These are phyloP conservation scores for Chelonus formosanus DNA, from an alignment of 2,888 invertebrate genomes.

Conservation along the genomic window DNA sequence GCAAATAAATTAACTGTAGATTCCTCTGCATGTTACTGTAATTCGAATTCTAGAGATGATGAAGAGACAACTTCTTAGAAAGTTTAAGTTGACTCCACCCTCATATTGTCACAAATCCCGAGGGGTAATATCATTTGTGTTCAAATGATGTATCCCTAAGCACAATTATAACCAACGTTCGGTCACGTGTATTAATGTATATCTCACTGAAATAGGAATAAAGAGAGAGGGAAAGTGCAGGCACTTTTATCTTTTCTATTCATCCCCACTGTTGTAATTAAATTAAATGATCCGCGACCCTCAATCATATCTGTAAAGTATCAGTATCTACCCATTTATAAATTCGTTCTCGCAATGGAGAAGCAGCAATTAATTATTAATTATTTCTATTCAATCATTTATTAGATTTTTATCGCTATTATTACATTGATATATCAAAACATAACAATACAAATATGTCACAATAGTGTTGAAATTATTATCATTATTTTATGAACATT, in stretches of 20 bases:
- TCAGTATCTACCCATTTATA: too few species aligned
- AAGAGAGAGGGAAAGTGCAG: slow-evolving; percentile 38
- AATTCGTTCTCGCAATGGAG: too few species aligned
- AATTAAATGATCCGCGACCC: slow-evolving; percentile 63
- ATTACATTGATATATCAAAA: too few species aligned
- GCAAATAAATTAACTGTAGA: neutral
- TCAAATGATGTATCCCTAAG: slow-evolving; percentile 38
- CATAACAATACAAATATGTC: too few species aligned
- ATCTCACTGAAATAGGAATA: slow-evolving; percentile 42
- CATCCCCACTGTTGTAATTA: slow-evolving; percentile 61
- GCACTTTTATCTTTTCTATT: slow-evolving; percentile 62
- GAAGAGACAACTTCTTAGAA: slow-evolving; percentile 9
- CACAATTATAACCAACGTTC: slow-evolving; percentile 35
- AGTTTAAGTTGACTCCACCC: slow-evolving; percentile 5
- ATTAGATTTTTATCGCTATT: too few species aligned
- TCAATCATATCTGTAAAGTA: slow-evolving; percentile 54
- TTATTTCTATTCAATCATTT: too few species aligned
- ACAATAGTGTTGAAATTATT: too few species aligned
- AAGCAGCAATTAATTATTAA: too few species aligned
- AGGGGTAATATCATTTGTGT: slow-evolving; percentile 37
- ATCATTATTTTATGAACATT: too few species aligned
- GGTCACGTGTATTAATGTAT: slow-evolving; percentile 48
- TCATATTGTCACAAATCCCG: slow-evolving; percentile 1
- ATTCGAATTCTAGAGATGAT: slow-evolving; percentile 15
- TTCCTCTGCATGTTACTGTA: slow-evolving; percentile 8